Percentiles rank a stretch among this genome's conserved stretches.
Conservation (phyloP, 2,113 vertebrate genomes). For the Plotosus lineatus region DNA sequence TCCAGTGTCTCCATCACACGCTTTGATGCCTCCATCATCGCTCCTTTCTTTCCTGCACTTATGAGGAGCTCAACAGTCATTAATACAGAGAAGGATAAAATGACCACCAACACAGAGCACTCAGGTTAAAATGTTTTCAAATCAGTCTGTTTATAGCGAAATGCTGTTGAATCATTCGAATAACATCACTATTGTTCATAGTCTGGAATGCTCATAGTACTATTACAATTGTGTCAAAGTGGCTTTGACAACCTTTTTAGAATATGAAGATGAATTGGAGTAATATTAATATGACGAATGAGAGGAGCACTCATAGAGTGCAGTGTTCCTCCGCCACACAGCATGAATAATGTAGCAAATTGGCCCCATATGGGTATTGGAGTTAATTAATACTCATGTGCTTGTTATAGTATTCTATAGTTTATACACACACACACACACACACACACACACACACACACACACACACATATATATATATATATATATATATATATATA, state of each 20-base stretch:
- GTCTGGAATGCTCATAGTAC: neutral
- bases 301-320: no score
- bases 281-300: neutral
- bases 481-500: no score
- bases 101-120: slow-evolving; percentile 55
- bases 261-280: neutral
- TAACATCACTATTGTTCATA: neutral
- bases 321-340: no score
- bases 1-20: slow-evolving; percentile 90
- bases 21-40: slow-evolving; percentile 94
- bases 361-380: no score
- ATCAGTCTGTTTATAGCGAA: neutral
- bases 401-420: no score
- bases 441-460: no score
- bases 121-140: neutral
- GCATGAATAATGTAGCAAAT: no score
- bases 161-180: neutral
- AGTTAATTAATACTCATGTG: no score
- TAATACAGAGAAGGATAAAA: slow-evolving; percentile 96
- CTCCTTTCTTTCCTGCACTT: slow-evolving; percentile 93
- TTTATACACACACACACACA: no score
- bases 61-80: slow-evolving; percentile 86
- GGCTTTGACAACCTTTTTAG: no score
- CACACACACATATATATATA: no score
- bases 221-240: neutral